Evolutionary conservation across 2,888 invertebrate genomes (phyloP), one percentile per base, ranked within the genome.

Genomic region (Nematopogon swammerdamellus): DNA sequence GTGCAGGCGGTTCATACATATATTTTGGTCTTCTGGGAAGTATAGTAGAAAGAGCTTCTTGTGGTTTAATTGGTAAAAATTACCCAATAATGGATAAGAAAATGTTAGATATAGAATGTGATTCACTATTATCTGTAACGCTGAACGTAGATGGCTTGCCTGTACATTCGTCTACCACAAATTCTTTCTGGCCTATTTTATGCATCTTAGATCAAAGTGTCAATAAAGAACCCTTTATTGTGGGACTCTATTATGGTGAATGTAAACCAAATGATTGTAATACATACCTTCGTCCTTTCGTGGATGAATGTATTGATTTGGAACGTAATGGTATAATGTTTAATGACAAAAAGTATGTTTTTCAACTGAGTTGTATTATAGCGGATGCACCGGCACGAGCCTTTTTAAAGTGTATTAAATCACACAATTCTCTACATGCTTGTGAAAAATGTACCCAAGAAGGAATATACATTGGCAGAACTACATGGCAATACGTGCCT

Each of bases 111-210:
- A 46, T 25, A 16, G 42, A 25, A 25, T 25, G 10, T 16, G 19
- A 16, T 29, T 4, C 3, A 14, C 19, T 25, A 17, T 18, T 47
- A 44, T 49, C 49, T 42, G 49, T 52, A 47, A 52, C 25, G 25
- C 25, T 25, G 4, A 49, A 52, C 48, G 48, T 52, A 16, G 52
- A 52, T 44, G 49, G 50, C 19, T 48, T 52, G 16, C 52, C 25
- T 25, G 25, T 25, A 25, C 25, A 25, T 25, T 25, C 25, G 5
- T 51, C 50, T 46, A 19, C 48, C 17, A 50, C 46, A 45, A 29
- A 51, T 51, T 53, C 49, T 44, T 53, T 53, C 47, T 53, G 53
- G 53, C 50, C 51, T 14, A 53, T 53, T 51, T 49, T 53, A 30
- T 53, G 51, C 46, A 47, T 48, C 16, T 48, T 53, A 42, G 53